These are phyloP conservation scores for Sisor rabdophorus DNA, from an alignment of 2,113 vertebrate genomes.

Conservation along the genomic window DNA sequence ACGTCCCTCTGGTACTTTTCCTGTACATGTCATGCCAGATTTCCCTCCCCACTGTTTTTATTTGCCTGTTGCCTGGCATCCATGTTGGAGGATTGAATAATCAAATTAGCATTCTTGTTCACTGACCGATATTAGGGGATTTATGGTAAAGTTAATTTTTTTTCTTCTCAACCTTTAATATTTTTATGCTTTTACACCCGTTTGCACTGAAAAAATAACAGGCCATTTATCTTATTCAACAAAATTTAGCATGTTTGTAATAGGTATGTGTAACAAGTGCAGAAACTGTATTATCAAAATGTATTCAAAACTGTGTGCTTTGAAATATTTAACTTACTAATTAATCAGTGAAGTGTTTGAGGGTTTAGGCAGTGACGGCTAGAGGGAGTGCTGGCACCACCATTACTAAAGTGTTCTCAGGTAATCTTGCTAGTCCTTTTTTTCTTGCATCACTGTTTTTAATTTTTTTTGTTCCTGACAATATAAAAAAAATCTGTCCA, in stretches of 20 bases:
- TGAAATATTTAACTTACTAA: background rate
- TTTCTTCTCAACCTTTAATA: background rate
- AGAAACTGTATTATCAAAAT: background rate
- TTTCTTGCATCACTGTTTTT: constrained; percentile 18
- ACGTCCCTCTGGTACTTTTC: too few species aligned
- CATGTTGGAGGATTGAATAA: background rate
- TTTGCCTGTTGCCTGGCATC: background rate
- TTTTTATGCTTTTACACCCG: background rate
- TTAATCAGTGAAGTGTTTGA: background rate
- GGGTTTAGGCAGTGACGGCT: background rate
- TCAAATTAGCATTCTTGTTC: background rate
- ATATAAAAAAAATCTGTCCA: constrained; percentile 11
- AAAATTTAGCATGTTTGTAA: constrained; percentile 19
- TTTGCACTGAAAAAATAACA: constrained; percentile 36
- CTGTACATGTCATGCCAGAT: too few species aligned
- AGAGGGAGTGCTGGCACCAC: background rate
- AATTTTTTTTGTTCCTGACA: constrained; percentile 10
- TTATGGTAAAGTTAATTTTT: background rate
- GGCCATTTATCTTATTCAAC: constrained; percentile 7
- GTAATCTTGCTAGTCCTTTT: constrained; percentile 22
- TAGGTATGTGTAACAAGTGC: background rate
- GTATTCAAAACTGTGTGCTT: background rate
- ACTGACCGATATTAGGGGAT: background rate
- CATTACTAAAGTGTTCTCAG: constrained; percentile 36
- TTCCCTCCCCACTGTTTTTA: background rate